Evolutionary conservation across 2,797 vertebrate species (phyloP), one percentile per base, ranked within the genome.

Genomic region (Pristis pectinata): DNA sequence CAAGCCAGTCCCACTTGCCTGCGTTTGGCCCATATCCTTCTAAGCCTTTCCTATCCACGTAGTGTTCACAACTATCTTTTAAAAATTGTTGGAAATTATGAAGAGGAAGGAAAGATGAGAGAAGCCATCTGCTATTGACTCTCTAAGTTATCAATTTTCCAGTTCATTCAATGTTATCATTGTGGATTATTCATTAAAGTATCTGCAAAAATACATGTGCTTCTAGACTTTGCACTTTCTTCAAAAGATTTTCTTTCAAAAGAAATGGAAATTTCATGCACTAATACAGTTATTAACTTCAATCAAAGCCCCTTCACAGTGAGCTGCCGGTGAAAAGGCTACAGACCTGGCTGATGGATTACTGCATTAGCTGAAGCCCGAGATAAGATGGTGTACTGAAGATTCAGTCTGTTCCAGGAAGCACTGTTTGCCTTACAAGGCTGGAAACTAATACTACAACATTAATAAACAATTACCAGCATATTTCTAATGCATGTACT

Each of bases 231-330:
- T 27, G n/a, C 87, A 67, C 87, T 67, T 91, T 37, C 37, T 91
- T 37, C 59, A n/a, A 67, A 56, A 59, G 34, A 22, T 27, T 91
- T 22, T 0, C 67, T 91, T 41, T 6, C n/a, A 91, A 91, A 41
- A 17, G 56, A 94, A 53, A 49, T 41, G 72, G 24, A 53, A 7
- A 56, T 94, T 53, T 11, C 44, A n/a, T 72, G 87, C 59, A 19
- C 4, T 44, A 82, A 94, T 76, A 76, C 27, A 94, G 44, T 53
- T 76, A 94, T 76, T 67, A 67, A 76, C 70, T 94, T 93, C 37
- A 76, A 94, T 94, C 49, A 94, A 56, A 34, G 37, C 22, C 37
- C 34, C 41, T 94, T 76, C 11, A 30, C 70, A 49, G 6, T 74
- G 27, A 74, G 30, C 44, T 76, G 34, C 49, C 56, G 27, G 27